These are phyloP conservation scores for Dryadula phaetusa DNA, from an alignment of 2,888 invertebrate genomes.

Conservation along the genomic window DNA sequence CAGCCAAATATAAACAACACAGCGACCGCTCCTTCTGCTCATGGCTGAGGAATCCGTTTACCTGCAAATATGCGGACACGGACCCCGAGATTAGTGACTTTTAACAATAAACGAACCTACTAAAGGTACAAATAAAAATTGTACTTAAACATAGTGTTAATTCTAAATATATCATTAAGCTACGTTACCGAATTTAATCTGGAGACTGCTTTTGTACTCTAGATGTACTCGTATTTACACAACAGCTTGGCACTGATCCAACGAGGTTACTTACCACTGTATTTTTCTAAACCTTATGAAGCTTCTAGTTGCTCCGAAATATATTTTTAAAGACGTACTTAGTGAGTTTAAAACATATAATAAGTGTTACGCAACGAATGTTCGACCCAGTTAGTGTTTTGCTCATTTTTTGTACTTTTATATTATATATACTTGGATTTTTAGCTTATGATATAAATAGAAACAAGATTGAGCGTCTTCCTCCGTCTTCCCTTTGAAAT, in stretches of 20 bases:
- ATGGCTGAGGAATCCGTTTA: conserved; percentile 90
- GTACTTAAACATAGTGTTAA: conserved; percentile 52
- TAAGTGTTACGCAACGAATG: conserved; percentile 63
- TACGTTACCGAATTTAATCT: conserved; percentile 85
- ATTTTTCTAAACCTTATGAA: conserved; percentile 77
- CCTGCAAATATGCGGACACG: conserved; percentile 90
- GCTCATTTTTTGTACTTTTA: conserved; percentile 82
- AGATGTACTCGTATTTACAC: conserved; percentile 74
- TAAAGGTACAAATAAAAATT: conserved; percentile 49
- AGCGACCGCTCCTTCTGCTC: conserved; percentile 89
- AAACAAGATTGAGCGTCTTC: conserved; percentile 71
- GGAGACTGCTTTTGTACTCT: conserved; percentile 85
- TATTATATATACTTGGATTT: conserved; percentile 52
- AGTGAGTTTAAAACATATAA: conserved; percentile 49
- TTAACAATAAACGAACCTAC: conserved; percentile 55
- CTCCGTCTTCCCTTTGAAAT: conserved; percentile 69
- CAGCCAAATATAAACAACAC: conserved; percentile 88
- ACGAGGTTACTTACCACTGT: conserved; percentile 79
- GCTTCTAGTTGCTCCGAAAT: conserved; percentile 64
- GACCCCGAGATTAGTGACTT: conserved; percentile 88
- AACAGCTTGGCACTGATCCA: conserved; percentile 72
- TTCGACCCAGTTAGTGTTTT: conserved; percentile 54
- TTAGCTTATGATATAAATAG: conserved; percentile 44
- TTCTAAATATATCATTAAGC: conserved; percentile 75
- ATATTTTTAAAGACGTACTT: conserved; percentile 53